These are phyloP conservation scores for Eueremaeus valkanovi DNA, from an alignment of 2,888 invertebrate genomes.

Conservation along the genomic window DNA sequence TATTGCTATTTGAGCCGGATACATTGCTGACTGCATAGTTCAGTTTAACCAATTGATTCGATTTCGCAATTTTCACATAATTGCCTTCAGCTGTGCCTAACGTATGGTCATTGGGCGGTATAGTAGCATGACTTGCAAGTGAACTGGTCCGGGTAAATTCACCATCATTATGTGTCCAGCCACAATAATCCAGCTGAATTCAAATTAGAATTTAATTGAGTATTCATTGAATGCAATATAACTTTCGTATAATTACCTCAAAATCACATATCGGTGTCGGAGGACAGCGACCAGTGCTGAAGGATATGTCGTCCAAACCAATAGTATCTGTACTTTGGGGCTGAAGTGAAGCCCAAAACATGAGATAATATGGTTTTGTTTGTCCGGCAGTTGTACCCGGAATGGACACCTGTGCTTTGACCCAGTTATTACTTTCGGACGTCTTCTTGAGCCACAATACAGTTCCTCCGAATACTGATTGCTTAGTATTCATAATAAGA, in stretches of 20 bases:
- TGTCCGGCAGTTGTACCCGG: not conserved
- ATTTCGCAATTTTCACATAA: not conserved
- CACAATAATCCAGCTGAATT: not conserved
- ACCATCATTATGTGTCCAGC: not conserved
- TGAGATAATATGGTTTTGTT: not conserved
- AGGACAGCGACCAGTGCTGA: slow-evolving; percentile 4
- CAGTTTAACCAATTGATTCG: not conserved
- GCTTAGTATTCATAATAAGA: not conserved
- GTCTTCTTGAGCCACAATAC: not conserved
- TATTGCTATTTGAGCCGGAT: not conserved
- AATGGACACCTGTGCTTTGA: not conserved
- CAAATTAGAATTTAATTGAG: not conserved
- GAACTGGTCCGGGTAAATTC: not conserved
- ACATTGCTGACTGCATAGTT: not conserved
- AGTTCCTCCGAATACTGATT: not conserved
- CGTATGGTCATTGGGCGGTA: slow-evolving; percentile 23
- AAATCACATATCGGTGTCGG: slow-evolving; percentile 17
- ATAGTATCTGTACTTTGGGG: not conserved
- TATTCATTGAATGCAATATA: not conserved
- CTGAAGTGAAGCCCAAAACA: not conserved
- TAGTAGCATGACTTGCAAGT: not conserved
- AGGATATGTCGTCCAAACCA: slow-evolving; percentile 34
- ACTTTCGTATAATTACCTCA: not conserved
- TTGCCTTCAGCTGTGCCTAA: not conserved
- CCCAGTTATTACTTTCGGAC: slow-evolving; percentile 23